phyloP scores from a whole-genome alignment of 2,113 vertebrate genomes.

The Eulemur macaco region DNA sequence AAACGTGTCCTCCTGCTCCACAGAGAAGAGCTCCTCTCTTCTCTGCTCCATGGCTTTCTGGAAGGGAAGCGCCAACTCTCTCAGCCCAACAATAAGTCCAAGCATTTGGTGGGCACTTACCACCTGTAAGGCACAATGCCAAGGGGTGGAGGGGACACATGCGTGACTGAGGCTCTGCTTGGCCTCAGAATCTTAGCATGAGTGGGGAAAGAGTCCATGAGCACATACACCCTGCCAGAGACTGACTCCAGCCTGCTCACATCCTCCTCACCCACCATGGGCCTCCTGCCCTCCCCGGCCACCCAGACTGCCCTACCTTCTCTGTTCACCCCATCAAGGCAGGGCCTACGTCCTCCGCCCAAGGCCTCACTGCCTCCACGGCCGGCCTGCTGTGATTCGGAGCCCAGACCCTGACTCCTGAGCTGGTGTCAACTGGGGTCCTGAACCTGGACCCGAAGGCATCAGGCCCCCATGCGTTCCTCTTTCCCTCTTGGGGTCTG shows the following conservation, averaged over 20 bases:
- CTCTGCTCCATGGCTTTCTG: background rate
- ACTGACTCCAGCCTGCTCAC: too few species aligned
- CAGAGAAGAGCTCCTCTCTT: background rate
- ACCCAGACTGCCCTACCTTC: too few species aligned
- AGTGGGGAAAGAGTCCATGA: background rate
- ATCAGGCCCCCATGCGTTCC: background rate
- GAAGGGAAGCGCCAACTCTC: background rate
- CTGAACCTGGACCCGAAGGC: background rate
- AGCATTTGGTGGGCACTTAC: background rate
- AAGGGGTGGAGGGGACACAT: background rate
- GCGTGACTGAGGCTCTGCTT: background rate
- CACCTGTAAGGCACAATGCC: background rate
- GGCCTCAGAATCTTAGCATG: background rate
- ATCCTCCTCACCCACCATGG: too few species aligned
- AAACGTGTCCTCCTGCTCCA: background rate
- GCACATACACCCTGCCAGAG: background rate
- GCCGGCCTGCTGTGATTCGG: background rate
- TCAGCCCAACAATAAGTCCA: background rate
- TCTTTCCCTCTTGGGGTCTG: background rate
- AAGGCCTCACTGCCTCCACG: too few species aligned
- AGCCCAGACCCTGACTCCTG: background rate
- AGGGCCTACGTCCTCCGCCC: too few species aligned
- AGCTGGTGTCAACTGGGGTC: background rate
- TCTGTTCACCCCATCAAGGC: too few species aligned
- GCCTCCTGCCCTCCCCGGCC: too few species aligned